phyloP scores from a whole-genome alignment of 2,888 invertebrate genomes.

The Drosophila limbata region DNA sequence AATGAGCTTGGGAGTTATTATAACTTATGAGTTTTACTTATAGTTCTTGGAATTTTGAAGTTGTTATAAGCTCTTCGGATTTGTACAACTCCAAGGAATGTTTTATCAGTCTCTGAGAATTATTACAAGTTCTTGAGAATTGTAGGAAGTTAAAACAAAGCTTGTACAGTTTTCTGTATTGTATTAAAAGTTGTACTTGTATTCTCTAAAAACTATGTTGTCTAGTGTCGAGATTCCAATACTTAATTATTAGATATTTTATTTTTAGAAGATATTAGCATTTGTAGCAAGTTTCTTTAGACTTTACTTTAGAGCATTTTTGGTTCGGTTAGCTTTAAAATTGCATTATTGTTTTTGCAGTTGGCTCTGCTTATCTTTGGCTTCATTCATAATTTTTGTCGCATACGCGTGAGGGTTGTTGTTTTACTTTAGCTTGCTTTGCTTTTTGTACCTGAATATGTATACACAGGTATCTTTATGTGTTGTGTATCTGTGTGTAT shows the following conservation, averaged over 20 bases:
- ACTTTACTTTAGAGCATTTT: slow-evolving; percentile 22
- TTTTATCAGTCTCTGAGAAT: background rate
- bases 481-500: slow-evolving; percentile 13
- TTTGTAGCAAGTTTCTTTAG: background rate
- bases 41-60: background rate
- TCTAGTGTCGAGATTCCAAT: background rate
- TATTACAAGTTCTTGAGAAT: background rate
- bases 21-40: background rate
- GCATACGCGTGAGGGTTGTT: slow-evolving; percentile 59
- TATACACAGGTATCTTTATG: slow-evolving; percentile 11
- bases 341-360: slow-evolving; percentile 30
- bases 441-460: slow-evolving; percentile 43
- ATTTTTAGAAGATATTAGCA: no score
- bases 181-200: no score
- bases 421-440: slow-evolving; percentile 34
- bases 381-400: slow-evolving; percentile 77
- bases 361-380: slow-evolving; percentile 63
- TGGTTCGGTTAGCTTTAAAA: slow-evolving; percentile 24
- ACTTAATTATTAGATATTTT: no score
- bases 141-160: background rate
- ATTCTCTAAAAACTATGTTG: no score
- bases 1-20: background rate
- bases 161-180: background rate
- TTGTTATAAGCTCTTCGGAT: background rate
- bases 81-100: background rate